Conservation (phyloP, 2,797 vertebrate genomes). For the Gila robusta region DNA sequence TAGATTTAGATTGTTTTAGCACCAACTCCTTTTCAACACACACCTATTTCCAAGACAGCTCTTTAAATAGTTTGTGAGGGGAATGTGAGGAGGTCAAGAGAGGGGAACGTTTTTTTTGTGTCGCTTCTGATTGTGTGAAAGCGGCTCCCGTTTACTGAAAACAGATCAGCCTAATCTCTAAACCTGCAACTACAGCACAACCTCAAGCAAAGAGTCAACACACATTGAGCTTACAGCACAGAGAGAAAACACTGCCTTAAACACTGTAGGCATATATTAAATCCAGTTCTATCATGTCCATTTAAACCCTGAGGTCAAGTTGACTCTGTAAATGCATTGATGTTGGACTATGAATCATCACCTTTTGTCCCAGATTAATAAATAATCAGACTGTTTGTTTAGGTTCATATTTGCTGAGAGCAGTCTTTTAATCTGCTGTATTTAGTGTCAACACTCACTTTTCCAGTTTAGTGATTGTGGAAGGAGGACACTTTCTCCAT, state of each 20-base stretch:
- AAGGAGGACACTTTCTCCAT: neutral
- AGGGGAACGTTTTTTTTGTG: neutral
- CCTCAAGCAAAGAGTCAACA: slow-evolving; percentile 16
- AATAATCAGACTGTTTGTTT: neutral
- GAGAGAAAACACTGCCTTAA: neutral
- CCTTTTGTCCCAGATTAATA: neutral
- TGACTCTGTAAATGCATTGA: neutral
- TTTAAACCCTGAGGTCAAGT: neutral
- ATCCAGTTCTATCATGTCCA: neutral
- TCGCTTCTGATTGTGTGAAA: slow-evolving; percentile 37
- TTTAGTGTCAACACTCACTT: neutral
- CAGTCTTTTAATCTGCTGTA: neutral
- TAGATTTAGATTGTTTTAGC: neutral
- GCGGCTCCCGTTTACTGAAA: slow-evolving; percentile 43
- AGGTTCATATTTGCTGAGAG: neutral
- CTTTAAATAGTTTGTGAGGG: slow-evolving; percentile 39
- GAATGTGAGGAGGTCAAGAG: slow-evolving; percentile 31
- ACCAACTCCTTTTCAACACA: neutral
- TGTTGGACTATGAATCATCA: neutral
- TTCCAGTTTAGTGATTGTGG: neutral
- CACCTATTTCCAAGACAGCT: neutral
- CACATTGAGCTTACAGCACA: neutral
- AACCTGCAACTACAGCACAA: slow-evolving; percentile 28
- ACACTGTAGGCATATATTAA: neutral
- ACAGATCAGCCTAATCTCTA: slow-evolving; percentile 34